These are phyloP conservation scores for Ameiurus melas DNA, from an alignment of 2,113 vertebrate species.

Conservation along the genomic window DNA sequence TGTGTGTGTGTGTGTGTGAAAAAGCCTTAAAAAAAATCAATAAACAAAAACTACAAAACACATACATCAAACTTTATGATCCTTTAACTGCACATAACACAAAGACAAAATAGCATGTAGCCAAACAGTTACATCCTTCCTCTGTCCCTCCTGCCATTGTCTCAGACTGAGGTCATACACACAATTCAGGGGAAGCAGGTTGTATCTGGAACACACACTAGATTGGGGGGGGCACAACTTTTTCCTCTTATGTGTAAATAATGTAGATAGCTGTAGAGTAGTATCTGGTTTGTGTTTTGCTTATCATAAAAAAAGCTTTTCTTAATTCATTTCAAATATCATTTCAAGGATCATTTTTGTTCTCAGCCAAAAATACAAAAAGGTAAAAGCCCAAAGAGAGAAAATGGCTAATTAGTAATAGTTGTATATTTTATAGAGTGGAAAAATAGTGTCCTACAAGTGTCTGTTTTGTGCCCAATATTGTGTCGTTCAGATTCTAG, in stretches of 20 bases:
- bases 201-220: constrained; percentile 42
- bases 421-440: background rate
- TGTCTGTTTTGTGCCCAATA: background rate
- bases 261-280: background rate
- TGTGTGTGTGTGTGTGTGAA: too few species aligned
- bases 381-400: background rate
- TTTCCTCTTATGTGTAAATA: background rate
- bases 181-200: constrained; percentile 38
- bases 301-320: background rate
- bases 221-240: background rate
- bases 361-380: background rate
- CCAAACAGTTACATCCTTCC: constrained; percentile 55
- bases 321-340: background rate
- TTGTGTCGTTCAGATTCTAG: too few species aligned
- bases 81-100: constrained; percentile 31
- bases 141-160: constrained; percentile 57
- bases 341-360: background rate
- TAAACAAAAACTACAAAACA: background rate
- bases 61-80: background rate
- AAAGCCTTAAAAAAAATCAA: background rate
- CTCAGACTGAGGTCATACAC: constrained; percentile 47
- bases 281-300: background rate
- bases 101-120: constrained; percentile 45
- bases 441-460: background rate
- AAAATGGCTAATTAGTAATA: background rate